Percentiles rank a stretch among this genome's conserved stretches.
Evolutionary conservation across 2,888 invertebrate genomes (phyloP).

Genomic region (Caenorhabditis doughertyi): DNA sequence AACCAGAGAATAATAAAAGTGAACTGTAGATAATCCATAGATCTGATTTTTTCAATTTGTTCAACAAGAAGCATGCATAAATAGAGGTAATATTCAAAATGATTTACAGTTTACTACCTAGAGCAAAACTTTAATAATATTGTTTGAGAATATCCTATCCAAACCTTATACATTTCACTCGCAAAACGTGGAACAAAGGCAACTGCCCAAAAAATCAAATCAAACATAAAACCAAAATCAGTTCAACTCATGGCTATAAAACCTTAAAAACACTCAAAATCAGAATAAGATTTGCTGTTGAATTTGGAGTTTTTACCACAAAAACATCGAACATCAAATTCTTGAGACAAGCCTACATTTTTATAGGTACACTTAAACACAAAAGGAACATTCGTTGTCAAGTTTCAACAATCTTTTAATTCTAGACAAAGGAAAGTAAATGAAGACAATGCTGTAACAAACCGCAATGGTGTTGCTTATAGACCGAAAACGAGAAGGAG

Average conservation of each 20-base stretch:
- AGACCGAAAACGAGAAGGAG: constrained; percentile 14
- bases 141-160: too few species aligned
- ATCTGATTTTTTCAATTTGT: too few species aligned
- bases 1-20: too few species aligned
- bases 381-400: constrained; percentile 18
- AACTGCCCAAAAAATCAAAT: neutral
- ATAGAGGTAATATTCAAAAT: too few species aligned
- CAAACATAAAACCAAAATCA: constrained; percentile 4
- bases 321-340: constrained; percentile 20
- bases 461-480: constrained; percentile 40
- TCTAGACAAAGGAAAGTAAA: constrained; percentile 44
- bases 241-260: neutral
- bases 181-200: too few species aligned
- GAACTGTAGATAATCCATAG: too few species aligned
- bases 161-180: too few species aligned
- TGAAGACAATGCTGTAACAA: constrained; percentile 36
- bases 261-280: constrained; percentile 2
- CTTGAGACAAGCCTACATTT: neutral
- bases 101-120: too few species aligned
- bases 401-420: constrained; percentile 30
- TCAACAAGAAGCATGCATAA: too few species aligned
- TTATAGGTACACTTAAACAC: constrained; percentile 16
- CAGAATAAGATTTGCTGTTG: neutral
- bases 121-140: too few species aligned
- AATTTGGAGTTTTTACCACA: too few species aligned